Base-by-base conservation (phyloP, 2,113 vertebrate species). In the Tor tambroides region DNA sequence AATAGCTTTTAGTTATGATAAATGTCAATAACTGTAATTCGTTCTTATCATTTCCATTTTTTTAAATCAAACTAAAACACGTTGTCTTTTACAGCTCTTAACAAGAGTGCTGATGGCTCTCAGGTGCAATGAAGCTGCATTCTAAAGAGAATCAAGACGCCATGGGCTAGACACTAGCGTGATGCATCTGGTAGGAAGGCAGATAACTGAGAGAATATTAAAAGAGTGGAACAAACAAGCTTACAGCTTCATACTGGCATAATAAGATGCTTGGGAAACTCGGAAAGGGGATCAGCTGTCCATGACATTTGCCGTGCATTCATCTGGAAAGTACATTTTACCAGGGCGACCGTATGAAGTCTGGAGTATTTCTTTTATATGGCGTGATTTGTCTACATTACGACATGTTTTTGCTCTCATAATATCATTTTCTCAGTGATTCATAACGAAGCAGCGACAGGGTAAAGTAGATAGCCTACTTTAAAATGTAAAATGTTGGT, bases 201-300 rank as follows among this genome's bases (percentile, higher is more conserved):
- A 54, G 76, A 78, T 30, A 78, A 65, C 59, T 41, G 56, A 17
- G 59, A 81, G 56, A 81, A 81, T 81, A 63, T 81, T 81, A 81
- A 63, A 63, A 61, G 35, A 81, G 79, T 72, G 86, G 76, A n/a
- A 71, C 75, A 83, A 89, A 87, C 75, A 38, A 65, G 75, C 79
- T 71, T 67, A 88, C 28, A 77, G 77, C 49, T 14, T n/a, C 54
- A 32, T 23, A 41, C 82, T 46, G 61, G 28, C 15, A n/a, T 79
- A 79, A 65, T 35, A 80, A 75, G 65, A 63, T 28, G 46, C 35
- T 56, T 28, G 23, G 54, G 61, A 51, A 51, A 69, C 12, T 63
- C 6, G 4, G 35, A 63, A 28, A 26, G 59, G 23, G 59, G 79
- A 81, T 81, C 79, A 41, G 79, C 56, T 65, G 30, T 43, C 79